Conservation (phyloP, 2,113 vertebrate species). For the Rhea pennata region DNA sequence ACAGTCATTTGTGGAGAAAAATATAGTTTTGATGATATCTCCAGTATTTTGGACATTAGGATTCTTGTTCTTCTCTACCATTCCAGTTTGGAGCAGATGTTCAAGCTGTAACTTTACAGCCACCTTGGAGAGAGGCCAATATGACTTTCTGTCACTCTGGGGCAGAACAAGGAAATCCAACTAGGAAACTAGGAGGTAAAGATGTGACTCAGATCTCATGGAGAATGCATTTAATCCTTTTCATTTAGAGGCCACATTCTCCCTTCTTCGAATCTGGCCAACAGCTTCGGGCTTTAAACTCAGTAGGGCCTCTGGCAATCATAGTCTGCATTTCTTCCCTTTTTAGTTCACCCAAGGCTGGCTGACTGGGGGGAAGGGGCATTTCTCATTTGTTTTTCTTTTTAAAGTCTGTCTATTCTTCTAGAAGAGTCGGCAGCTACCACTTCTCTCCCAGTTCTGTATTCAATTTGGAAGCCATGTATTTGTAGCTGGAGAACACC, state of each 20-base stretch:
- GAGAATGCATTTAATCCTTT: background rate
- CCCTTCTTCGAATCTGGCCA: background rate
- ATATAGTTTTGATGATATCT: background rate
- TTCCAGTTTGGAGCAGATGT: background rate
- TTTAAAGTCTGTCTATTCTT: background rate
- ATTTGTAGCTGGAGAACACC: background rate
- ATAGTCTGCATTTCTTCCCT: background rate
- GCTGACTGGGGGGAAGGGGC: background rate
- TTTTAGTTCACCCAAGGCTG: background rate
- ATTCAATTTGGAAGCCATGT: background rate
- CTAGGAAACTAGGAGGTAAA: background rate
- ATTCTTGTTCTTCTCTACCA: fast-evolving
- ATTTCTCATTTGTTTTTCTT: background rate
- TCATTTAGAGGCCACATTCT: background rate
- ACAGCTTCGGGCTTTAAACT: background rate
- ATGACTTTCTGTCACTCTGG: background rate
- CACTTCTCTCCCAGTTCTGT: background rate
- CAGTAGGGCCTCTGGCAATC: background rate
- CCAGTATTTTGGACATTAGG: fast-evolving
- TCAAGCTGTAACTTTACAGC: background rate
- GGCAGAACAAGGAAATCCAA: background rate
- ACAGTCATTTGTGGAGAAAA: background rate
- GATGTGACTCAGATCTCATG: background rate
- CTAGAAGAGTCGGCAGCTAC: constrained; percentile 7
- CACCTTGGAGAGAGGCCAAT: background rate